Base-by-base conservation (phyloP, 2,888 invertebrate genomes). In the Erebia palarica region DNA sequence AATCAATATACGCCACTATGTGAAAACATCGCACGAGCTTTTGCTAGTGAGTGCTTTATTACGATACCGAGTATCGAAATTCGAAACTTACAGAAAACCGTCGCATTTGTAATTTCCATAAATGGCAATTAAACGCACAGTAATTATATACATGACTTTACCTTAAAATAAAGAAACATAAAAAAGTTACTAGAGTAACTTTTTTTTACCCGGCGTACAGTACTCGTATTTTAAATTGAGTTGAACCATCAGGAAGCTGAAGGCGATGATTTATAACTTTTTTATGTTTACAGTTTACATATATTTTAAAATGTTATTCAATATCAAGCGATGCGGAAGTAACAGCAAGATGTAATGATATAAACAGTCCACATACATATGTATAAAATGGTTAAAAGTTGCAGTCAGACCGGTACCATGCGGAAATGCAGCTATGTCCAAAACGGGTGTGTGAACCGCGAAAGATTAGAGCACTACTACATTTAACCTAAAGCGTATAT, bases 351-450 rank as follows among this genome's bases (percentile, higher is more conserved):
- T 60, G 60, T 44, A 36, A 65, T 42, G 55, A 55, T 65, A 65
- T 36, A 53, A 42, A 21, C 49, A 21, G 53, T 18, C 3, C 51
- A 42, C 16, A 42, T 16, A 18, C 53, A 55, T 42, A 16, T 18
- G 18, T 57, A 64, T 27, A 55, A 53, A 42, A 51, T 55, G 42
- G 53, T 55, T 53, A n/a, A 51, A 44, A 60, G 65, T 65, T 69
- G 65, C 65, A 27, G 69, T 65, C 65, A 44, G 51, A 70, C 70
- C 70, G 18, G 70, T 61, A n/a, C 14, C 61, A 44, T 27, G 55
- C 65, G 70, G 70, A 70, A 70, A 66, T 36, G 59, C 58, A 51
- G 58, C 47, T 36, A 47, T 49, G 53, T 18, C 70, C 70, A 66
- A 70, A 70, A 66, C n/a, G 70, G 55, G 70, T 53, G 65, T 55